These are phyloP conservation scores for Smutsia temminckii DNA, from an alignment of 2,797 vertebrate species.

Conservation along the genomic window DNA sequence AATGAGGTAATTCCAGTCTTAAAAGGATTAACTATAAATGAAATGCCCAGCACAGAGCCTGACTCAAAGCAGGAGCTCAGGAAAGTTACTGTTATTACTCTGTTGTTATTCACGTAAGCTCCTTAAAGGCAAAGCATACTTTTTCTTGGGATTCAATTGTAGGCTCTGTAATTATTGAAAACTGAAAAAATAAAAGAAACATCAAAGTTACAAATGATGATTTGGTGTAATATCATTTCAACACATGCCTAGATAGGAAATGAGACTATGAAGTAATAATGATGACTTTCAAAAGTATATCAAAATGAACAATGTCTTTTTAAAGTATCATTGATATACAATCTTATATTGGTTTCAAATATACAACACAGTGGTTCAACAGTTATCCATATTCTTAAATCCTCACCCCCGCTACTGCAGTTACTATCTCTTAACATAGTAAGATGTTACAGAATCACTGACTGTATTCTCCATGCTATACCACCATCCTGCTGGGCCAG, in stretches of 20 bases:
- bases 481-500: too few species aligned
- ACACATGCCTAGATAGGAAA: constrained; percentile 2
- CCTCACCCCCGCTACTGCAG: too few species aligned
- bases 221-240: background rate
- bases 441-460: too few species aligned
- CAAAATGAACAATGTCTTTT: background rate
- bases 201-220: constrained; percentile 36
- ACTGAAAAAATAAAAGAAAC: constrained; percentile 36
- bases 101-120: background rate
- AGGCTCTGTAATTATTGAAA: background rate
- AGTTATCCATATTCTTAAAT: too few species aligned
- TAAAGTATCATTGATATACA: too few species aligned
- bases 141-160: background rate
- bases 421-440: too few species aligned
- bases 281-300: background rate
- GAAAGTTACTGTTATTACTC: constrained; percentile 28
- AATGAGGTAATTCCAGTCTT: constrained; percentile 33
- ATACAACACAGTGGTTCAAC: too few species aligned
- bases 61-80: constrained; percentile 23
- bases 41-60: constrained; percentile 3
- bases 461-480: too few species aligned
- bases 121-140: constrained; percentile 26
- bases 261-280: background rate
- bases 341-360: too few species aligned
- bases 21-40: constrained; percentile 24